Base-by-base conservation (phyloP, 2,113 vertebrate genomes). In the Catharus minimus region DNA sequence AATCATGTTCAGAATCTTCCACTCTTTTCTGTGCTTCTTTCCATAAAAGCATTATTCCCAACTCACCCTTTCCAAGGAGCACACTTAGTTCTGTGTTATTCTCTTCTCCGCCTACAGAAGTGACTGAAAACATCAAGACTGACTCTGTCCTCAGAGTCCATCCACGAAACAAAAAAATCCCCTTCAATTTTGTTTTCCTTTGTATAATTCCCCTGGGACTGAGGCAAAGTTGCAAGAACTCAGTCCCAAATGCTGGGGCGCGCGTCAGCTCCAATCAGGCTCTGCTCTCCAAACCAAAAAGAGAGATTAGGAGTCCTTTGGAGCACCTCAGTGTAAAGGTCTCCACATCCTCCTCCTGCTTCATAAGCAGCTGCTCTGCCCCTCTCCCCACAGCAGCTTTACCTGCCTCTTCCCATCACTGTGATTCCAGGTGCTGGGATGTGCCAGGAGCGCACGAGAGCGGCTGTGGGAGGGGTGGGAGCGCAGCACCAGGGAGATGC, bases 181-280 rank as follows among this genome's bases (percentile, higher is more conserved):
- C 15, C 15, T 38, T 28, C 15, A 56, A 56, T 19, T 38, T n/a
- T 38, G 23, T 46, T 36, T 33, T 38, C 13, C 23, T 49, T 3
- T 1, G 1, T 20, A 1, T 4, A 24, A 26, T 60, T 61, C 72
- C 52, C 69, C 28, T 19, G 43, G 30, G 47, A 86, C 33, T 30
- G 39, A 76, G 39, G 58, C 33, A 27, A 46, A 94, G 58, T 7
- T 52, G 68, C 23, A 30, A 47, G 66, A 89, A 24, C 50, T 88
- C 28, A 10, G 43, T 28, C 26, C 60, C 0, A 0, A 32, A n/a
- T 57, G 44, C 11, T 4, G 10, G 33, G 62, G 57, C 0, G 0
- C 0, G 4, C 5, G 12, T 65, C 80, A 65, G 47, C 23, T 53
- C 62, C 7, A 21, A 44, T 44, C 81, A 56, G 69, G 39, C 50